phyloP scores from a whole-genome alignment of 2,113 vertebrate genomes.

The Pelecanus crispus region DNA sequence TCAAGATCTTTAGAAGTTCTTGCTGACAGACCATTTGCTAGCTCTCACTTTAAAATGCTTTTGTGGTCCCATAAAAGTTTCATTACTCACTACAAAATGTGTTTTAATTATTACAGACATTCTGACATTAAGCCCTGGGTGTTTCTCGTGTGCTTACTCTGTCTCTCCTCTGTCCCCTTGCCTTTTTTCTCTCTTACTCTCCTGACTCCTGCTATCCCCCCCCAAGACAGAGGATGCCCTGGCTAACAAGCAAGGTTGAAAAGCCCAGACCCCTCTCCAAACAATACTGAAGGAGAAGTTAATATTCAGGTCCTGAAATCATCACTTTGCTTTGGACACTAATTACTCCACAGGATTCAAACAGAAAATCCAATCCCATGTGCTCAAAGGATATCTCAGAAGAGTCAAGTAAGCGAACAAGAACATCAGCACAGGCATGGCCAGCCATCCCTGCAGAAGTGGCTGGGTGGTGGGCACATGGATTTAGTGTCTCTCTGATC shows the following conservation, averaged over 20 bases:
- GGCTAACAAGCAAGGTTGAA: neutral
- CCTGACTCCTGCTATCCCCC: neutral
- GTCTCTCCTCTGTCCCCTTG: neutral
- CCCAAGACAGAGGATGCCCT: neutral
- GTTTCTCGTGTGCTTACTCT: slow-evolving; percentile 31
- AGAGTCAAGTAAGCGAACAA: neutral
- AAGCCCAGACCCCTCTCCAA: neutral
- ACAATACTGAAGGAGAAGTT: neutral
- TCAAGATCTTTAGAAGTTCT: slow-evolving; percentile 46
- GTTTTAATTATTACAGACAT: slow-evolving; percentile 48
- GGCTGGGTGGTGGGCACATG: neutral
- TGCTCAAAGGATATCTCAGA: neutral
- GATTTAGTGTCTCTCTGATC: neutral
- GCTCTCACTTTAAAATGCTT: slow-evolving; percentile 48
- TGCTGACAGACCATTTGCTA: slow-evolving; percentile 43
- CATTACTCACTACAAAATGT: slow-evolving; percentile 48
- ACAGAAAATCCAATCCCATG: neutral
- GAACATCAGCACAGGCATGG: neutral
- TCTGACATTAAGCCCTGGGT: slow-evolving; percentile 43
- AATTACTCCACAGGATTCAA: neutral
- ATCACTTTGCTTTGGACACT: neutral
- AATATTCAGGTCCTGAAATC: neutral
- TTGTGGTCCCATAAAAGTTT: slow-evolving; percentile 62
- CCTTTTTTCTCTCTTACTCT: neutral
- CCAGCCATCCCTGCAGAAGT: neutral